Base-by-base conservation (phyloP, 1,140 invertebrate species). In the Papilio aristodemus region DNA sequence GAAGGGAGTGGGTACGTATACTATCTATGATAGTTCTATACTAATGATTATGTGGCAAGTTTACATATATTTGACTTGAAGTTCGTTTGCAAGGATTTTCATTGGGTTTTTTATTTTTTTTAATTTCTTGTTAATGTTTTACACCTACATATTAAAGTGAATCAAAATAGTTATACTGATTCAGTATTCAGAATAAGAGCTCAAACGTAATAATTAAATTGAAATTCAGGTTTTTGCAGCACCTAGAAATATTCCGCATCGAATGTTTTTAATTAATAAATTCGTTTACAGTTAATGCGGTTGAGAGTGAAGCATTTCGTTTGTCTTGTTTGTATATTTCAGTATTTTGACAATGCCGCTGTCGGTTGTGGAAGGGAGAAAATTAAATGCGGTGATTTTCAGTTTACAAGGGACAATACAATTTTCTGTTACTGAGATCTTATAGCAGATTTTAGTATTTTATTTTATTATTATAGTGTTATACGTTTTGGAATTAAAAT, bases 1-100 rank as follows among this genome's bases (percentile, higher is more conserved):
- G 19, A 22, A 4, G 9, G 46, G 41, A n/a, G 11, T 6, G 46
- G 17, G 17, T 54, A 32, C 27, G 2, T 32, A 25, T 54, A 54
- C 46, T 54, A 27, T 59, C 57, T 36, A 59, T 10, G 27, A 9
- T n/a, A 59, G 27, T 59, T 59, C 57, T 59, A 59, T 59, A 32
- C 2, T 22, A 59, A 59, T 59, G n/a, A 59, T 59, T 59, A 36
- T 59, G 27, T 14, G 57, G 27, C 57, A 10, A 59, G 36, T 27
- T 59, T 59, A n/a, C n/a, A n/a, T n/a, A 32, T 59, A 59, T 59
- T 59, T 59, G n/a, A 32, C 5, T 59, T 13, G 57, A 36, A 22
- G 9, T 59, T 36, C n/a, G 57, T 9, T 36, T 11, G 10, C 9
- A 59, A 36, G 27, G 4, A 58, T 13, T 14, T 41, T 13, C 9